These are phyloP conservation scores for Artibeus lituratus DNA, from an alignment of 2,797 vertebrate genomes.

Conservation along the genomic window DNA sequence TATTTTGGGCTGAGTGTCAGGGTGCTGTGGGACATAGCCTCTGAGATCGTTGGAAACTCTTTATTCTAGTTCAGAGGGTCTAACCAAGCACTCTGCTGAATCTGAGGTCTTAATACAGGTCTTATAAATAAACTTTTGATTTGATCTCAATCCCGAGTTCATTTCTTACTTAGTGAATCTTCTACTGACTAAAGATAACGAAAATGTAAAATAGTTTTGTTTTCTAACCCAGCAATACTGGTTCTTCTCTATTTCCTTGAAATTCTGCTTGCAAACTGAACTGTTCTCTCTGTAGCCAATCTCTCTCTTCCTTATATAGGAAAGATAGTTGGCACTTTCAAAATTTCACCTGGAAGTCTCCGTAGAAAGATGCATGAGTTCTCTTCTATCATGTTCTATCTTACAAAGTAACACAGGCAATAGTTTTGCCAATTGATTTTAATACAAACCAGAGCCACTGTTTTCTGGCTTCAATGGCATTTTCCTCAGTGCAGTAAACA, in stretches of 20 bases:
- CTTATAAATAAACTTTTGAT: constrained; percentile 4
- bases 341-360: not conserved
- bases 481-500: not conserved
- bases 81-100: constrained; percentile 42
- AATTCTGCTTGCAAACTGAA: constrained; percentile 16
- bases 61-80: constrained; percentile 49
- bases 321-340: not conserved
- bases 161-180: constrained; percentile 55
- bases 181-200: constrained; percentile 37
- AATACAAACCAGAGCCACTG: not conserved
- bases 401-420: not conserved
- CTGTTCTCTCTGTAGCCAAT: not conserved
- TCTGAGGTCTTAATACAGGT: constrained; percentile 56
- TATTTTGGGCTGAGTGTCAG: constrained; percentile 44
- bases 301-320: not conserved
- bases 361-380: not conserved
- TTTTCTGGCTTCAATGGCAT: not conserved
- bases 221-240: constrained; percentile 17
- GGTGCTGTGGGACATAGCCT: not conserved
- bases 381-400: not conserved
- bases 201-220: constrained; percentile 53
- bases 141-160: not conserved
- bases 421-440: not conserved
- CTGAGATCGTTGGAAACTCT: constrained; percentile 45
- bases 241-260: constrained; percentile 12